phyloP scores from a whole-genome alignment of 2,888 invertebrate genomes.

The Carterocephalus palaemon region DNA sequence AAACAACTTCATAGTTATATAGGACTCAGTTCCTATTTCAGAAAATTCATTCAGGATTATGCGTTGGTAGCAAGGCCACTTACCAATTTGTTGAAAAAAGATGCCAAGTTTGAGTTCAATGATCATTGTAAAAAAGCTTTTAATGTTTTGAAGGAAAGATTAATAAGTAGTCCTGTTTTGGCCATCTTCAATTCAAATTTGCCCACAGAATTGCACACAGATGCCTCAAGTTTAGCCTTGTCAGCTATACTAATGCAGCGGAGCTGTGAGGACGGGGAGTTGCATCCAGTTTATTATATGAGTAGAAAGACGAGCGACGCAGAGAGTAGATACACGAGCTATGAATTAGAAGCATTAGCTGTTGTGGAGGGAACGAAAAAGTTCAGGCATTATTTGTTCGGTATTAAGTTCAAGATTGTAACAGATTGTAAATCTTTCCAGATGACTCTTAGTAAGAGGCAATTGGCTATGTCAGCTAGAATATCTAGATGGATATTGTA shows the following conservation, averaged over 20 bases:
- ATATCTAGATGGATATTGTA: no score
- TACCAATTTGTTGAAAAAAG: conserved; percentile 26
- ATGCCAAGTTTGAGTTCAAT: conserved; percentile 26
- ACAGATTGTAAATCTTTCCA: no score
- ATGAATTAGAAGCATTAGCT: conserved; percentile 25
- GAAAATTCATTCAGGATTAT: conserved; percentile 30
- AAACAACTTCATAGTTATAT: no score
- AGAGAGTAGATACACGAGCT: conserved; percentile 22
- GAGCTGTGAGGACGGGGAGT: neutral
- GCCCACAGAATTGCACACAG: conserved; percentile 31
- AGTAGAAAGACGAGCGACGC: conserved; percentile 25
- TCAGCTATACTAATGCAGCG: conserved; percentile 17
- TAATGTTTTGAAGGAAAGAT: conserved; percentile 7
- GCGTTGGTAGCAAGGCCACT: conserved; percentile 29
- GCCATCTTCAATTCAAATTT: conserved; percentile 22
- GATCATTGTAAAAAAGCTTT: conserved; percentile 11
- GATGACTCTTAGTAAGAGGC: no score
- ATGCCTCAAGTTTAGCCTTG: conserved; percentile 19
- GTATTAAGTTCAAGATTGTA: no score
- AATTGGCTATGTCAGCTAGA: no score
- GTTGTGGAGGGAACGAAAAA: conserved; percentile 22
- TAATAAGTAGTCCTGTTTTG: conserved; percentile 1
- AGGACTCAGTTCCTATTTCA: conserved; percentile 31
- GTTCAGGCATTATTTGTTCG: no score
- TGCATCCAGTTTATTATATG: conserved; percentile 21